These are phyloP conservation scores for Australoheros facetus DNA, from an alignment of 2,797 vertebrate genomes.

Conservation along the genomic window DNA sequence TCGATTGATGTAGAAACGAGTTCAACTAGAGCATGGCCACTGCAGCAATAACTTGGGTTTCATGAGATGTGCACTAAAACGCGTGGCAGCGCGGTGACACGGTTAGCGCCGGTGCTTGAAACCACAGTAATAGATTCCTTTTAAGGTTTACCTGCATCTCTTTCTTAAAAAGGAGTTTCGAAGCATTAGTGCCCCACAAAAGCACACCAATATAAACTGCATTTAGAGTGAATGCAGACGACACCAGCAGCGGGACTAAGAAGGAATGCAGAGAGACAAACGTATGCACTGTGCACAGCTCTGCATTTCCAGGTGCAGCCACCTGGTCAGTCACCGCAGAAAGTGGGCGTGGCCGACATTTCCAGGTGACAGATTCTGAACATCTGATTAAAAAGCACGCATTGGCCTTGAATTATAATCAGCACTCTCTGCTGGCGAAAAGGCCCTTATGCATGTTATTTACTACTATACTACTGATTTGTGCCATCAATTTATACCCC, in stretches of 20 bases:
- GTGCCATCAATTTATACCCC: conserved; percentile 28
- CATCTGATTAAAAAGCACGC: background rate
- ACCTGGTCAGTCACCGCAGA: background rate
- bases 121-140: background rate
- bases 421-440: background rate
- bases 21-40: background rate
- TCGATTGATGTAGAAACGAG: conserved; percentile 14
- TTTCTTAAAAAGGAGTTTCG: background rate
- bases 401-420: background rate
- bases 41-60: background rate
- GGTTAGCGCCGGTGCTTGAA: background rate
- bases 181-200: background rate
- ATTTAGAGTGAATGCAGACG: background rate
- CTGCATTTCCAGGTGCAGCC: background rate
- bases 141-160: background rate
- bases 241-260: background rate
- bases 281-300: background rate
- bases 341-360: background rate
- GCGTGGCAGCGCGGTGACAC: background rate
- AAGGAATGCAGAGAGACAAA: background rate
- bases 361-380: background rate
- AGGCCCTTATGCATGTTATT: background rate
- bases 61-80: background rate
- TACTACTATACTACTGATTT: background rate
- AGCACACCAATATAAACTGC: background rate